Evolutionary conservation across 35 echinoderm and acorn worm genomes (phyloP).

Genomic region (Amphiura filiformis): DNA sequence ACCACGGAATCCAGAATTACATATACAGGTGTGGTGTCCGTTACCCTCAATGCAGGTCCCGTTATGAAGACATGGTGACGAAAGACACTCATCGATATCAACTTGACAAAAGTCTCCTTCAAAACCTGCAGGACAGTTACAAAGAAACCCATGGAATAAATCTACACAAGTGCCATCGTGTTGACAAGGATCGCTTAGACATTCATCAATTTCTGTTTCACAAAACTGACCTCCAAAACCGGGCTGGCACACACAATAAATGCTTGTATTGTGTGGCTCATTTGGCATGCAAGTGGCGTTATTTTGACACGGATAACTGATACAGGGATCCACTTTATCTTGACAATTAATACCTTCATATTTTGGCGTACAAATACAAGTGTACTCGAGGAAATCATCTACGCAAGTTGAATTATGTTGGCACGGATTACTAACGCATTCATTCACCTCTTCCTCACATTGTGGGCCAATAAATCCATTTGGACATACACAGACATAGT

Average conservation of each 20-base stretch:
- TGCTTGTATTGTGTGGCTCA: slow-evolving; percentile 17
- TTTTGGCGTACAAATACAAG: slow-evolving; percentile 24
- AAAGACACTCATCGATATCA: slow-evolving; percentile 45
- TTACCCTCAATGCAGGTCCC: slow-evolving; percentile 71
- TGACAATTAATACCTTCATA: slow-evolving; percentile 31
- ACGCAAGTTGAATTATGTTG: slow-evolving; percentile 27
- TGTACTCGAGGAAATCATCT: neutral
- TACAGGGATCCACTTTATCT: slow-evolving; percentile 2
- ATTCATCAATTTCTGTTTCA: slow-evolving; percentile 58
- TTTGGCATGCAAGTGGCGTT: slow-evolving; percentile 36
- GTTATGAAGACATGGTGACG: slow-evolving; percentile 54
- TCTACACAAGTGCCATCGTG: slow-evolving; percentile 54
- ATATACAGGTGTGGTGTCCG: slow-evolving; percentile 56
- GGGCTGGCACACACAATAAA: slow-evolving; percentile 43
- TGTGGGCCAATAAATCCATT: slow-evolving; percentile 40
- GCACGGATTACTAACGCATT: slow-evolving; percentile 52
- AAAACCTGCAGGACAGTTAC: slow-evolving; percentile 46
- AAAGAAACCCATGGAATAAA: slow-evolving; percentile 23
- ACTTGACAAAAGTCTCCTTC: slow-evolving; percentile 41
- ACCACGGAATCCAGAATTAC: slow-evolving; percentile 68
- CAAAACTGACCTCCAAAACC: slow-evolving; percentile 55
- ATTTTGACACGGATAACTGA: slow-evolving; percentile 19
- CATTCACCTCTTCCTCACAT: slow-evolving; percentile 47
- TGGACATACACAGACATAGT: slow-evolving; percentile 43
- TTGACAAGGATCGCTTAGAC: slow-evolving; percentile 59